Evolutionary conservation across 2,888 invertebrate genomes (phyloP), one percentile per base, ranked within the genome.

Genomic region (Hyalella azteca): DNA sequence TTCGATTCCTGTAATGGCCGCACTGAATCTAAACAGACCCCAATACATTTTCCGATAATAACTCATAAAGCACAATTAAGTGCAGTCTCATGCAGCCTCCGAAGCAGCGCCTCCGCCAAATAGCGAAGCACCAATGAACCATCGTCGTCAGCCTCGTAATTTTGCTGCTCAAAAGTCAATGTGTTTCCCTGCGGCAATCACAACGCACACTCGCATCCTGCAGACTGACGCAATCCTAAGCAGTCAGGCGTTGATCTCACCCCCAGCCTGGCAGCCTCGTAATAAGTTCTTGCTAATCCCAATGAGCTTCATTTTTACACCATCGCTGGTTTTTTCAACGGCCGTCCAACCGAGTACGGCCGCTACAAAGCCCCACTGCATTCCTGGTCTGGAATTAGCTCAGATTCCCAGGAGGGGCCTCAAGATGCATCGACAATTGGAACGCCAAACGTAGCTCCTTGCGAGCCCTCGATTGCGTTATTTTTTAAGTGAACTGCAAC

Each of bases 351-450:
- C 36, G 36, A 66, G 36, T n/a, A 66, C 66, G 66, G 66, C 39
- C 19, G 66, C 66, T 36, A 66, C 66, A 66, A 66, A 66, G 66
- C 36, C 36, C 36, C 7, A 29, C 36, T 66, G 66, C 66, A 66
- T 66, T 66, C 66, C 66, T 36, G 66, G 66, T 5, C 66, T 66
- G 66, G 66, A 66, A 66, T 66, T 66, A 66, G 66, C 66, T 66
- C 36, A 22, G 66, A 66, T 66, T 66, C 66, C 66, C 66, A 66
- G 4, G 66, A 36, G 66, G 66, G 39, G 36, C 36, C 36, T 2
- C 66, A 66, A 66, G 66, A 66, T 36, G 66, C 36, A 66, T 66
- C 66, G 66, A 36, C 36, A 66, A 66, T 66, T 66, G 66, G 29
- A 66, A 45, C 45, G 66, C 19, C 66, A 66, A 66, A 66, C 66